Evolutionary conservation across 2,888 invertebrate genomes (phyloP).

Genomic region (Ornithoptera alexandrae): DNA sequence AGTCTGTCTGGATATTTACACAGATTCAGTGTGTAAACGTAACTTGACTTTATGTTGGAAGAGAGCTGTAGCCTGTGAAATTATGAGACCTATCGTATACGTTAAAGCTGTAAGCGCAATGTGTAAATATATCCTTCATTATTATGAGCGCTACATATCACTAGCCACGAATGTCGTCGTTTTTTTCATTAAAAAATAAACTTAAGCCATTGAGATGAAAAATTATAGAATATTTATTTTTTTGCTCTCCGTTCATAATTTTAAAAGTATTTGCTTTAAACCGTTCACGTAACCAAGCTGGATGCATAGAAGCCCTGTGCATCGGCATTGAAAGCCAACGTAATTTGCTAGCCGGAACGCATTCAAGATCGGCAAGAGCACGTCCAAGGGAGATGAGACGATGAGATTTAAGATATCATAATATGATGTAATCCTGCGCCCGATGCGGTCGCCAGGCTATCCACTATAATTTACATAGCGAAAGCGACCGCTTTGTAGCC

Average conservation of each 20-base stretch:
- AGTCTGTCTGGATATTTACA: background rate
- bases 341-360: conserved; percentile 70
- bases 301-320: conserved; percentile 36
- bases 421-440: conserved; percentile 71
- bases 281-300: conserved; percentile 33
- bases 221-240: background rate
- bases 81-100: too few relatives aligned
- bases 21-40: too few relatives aligned
- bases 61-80: too few relatives aligned
- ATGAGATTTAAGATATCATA: conserved; percentile 73
- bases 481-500: conserved; percentile 63
- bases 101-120: too few relatives aligned
- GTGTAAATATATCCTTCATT: too few relatives aligned
- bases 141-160: too few relatives aligned
- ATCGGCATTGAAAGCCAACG: conserved; percentile 60
- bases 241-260: background rate
- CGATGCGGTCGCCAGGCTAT: conserved; percentile 46
- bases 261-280: conserved; percentile 26
- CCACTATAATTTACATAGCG: conserved; percentile 71
- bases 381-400: conserved; percentile 55
- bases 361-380: conserved; percentile 62
- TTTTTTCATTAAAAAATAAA: too few relatives aligned
- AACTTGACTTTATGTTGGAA: too few relatives aligned
- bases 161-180: too few relatives aligned
- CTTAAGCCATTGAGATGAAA: background rate